These are phyloP conservation scores for Tridacna crocea DNA, from an alignment of 2,888 invertebrate genomes.

Conservation along the genomic window DNA sequence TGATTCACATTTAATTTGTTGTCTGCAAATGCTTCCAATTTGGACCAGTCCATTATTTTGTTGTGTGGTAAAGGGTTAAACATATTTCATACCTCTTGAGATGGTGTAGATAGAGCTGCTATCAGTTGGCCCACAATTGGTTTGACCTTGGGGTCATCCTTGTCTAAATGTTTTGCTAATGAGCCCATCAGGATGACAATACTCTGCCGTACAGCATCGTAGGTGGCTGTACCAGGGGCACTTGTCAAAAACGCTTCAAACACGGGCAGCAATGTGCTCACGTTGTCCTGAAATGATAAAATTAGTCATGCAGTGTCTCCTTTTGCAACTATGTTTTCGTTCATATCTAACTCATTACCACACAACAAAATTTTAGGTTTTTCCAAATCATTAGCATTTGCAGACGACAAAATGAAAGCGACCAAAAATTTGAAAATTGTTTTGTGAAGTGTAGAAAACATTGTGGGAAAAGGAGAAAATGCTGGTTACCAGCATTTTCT, in stretches of 20 bases:
- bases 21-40: too few relatives aligned
- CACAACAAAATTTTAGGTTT: too few relatives aligned
- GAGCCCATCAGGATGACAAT: constrained; percentile 99
- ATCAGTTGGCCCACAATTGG: constrained; percentile 97
- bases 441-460: too few relatives aligned
- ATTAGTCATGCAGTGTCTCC: neutral
- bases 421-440: too few relatives aligned
- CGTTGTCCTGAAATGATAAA: constrained; percentile 83
- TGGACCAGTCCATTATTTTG: too few relatives aligned
- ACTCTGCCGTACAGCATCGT: constrained; percentile 96
- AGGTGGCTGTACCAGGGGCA: constrained; percentile 94
- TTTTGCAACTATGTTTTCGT: too few relatives aligned
- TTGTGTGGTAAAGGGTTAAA: neutral
- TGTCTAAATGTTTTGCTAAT: constrained; percentile 96
- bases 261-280: constrained; percentile 91
- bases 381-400: too few relatives aligned
- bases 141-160: constrained; percentile 93
- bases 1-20: too few relatives aligned
- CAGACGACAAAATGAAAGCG: too few relatives aligned
- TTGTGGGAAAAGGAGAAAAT: too few relatives aligned
- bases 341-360: constrained; percentile 1
- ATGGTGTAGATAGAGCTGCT: constrained; percentile 96
- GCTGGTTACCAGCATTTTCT: too few relatives aligned
- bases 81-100: constrained; percentile 90
- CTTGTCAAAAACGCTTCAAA: constrained; percentile 97